phyloP scores from a whole-genome alignment of 2,113 vertebrate genomes.

The Gallinago paraguaiae region DNA sequence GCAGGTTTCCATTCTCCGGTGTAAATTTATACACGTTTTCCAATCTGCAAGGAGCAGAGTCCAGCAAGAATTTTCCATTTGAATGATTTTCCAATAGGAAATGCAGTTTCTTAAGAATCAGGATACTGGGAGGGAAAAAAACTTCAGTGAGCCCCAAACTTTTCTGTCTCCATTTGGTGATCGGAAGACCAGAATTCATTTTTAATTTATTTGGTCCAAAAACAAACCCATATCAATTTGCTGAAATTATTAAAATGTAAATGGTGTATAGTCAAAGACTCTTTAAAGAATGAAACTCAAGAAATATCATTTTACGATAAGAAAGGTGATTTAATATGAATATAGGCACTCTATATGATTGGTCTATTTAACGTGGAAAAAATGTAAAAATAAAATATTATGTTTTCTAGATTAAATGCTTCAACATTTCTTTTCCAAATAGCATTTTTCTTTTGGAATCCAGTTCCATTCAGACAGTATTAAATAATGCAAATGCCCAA shows the following conservation, averaged over 20 bases:
- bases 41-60: background rate
- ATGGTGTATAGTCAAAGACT: background rate
- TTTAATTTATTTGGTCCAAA: background rate
- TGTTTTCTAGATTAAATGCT: background rate
- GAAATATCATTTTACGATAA: background rate
- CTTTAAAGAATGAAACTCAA: background rate
- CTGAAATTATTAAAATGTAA: background rate
- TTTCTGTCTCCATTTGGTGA: background rate
- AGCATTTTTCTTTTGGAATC: background rate
- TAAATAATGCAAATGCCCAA: background rate
- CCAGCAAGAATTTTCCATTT: background rate
- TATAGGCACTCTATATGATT: background rate
- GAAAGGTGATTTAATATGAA: background rate
- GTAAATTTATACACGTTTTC: background rate
- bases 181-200: background rate
- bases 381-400: background rate
- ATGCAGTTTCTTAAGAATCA: background rate
- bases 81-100: constrained; percentile 24
- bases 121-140: background rate
- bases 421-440: background rate
- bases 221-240: background rate
- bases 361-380: background rate
- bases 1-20: background rate
- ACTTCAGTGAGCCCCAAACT: background rate
- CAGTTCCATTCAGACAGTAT: background rate